phyloP scores from a whole-genome alignment of 2,797 vertebrate species.

The Crenichthys baileyi region DNA sequence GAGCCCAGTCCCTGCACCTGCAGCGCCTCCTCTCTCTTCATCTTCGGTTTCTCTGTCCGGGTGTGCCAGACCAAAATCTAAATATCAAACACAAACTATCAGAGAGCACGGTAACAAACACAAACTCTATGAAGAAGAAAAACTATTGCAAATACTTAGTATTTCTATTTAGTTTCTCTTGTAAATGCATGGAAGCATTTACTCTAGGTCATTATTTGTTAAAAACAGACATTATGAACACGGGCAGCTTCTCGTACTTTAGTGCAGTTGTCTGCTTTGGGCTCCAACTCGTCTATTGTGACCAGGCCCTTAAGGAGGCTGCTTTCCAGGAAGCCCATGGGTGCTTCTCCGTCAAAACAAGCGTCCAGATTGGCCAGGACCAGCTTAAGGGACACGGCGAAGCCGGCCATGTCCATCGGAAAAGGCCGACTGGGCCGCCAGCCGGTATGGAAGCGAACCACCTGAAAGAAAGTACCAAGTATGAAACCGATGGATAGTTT shows the following conservation, averaged over 20 bases:
- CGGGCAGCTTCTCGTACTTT: slow-evolving; percentile 74
- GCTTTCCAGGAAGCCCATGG: slow-evolving; percentile 91
- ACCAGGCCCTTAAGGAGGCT: slow-evolving; percentile 88
- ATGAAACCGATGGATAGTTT: background rate
- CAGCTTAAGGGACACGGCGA: slow-evolving; percentile 86
- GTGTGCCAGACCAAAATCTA: slow-evolving; percentile 96
- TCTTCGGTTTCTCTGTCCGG: slow-evolving; percentile 93
- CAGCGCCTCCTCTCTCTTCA: slow-evolving; percentile 91
- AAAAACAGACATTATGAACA: background rate
- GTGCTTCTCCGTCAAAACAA: slow-evolving; percentile 85
- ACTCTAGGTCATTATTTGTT: too few relatives aligned
- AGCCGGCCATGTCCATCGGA: slow-evolving; percentile 93
- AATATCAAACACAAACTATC: background rate
- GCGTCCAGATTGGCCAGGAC: slow-evolving; percentile 84
- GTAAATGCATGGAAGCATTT: too few relatives aligned
- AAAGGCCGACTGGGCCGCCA: slow-evolving; percentile 93
- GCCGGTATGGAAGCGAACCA: slow-evolving; percentile 90
- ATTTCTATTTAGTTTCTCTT: too few relatives aligned
- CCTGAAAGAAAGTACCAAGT: slow-evolving; percentile 47
- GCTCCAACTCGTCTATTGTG: slow-evolving; percentile 90
- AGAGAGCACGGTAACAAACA: background rate
- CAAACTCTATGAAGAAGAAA: background rate
- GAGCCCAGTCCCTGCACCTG: slow-evolving; percentile 90
- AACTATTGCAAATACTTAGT: background rate
- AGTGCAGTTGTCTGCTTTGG: slow-evolving; percentile 89